Conservation (phyloP, 2,113 vertebrate genomes). For the Macrotis lagotis region DNA sequence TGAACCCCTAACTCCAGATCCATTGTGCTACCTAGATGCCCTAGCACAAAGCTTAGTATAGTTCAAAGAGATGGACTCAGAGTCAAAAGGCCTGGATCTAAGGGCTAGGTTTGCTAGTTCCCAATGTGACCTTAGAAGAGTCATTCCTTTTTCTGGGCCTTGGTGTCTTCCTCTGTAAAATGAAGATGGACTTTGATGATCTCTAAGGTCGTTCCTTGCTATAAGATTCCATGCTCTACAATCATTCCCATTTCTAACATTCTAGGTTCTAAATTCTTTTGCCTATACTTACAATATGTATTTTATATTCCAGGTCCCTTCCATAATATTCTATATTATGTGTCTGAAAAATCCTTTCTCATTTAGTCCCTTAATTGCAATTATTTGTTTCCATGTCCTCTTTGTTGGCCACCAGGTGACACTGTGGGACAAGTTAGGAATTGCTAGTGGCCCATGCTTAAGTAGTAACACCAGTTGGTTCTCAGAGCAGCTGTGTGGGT, state of each 20-base stretch:
- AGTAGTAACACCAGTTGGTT: background rate
- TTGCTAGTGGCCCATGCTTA: background rate
- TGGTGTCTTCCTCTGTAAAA: no score
- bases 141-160: no score
- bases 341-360: background rate
- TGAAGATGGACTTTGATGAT: no score
- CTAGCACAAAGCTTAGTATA: no score
- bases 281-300: background rate
- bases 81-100: no score
- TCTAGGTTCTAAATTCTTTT: background rate
- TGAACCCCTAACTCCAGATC: no score
- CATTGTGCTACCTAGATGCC: no score
- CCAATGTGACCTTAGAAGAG: no score
- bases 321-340: background rate
- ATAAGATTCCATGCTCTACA: background rate
- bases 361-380: background rate
- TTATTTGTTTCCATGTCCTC: background rate
- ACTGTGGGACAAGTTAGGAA: background rate
- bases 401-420: background rate
- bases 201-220: conserved; percentile 72
- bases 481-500: background rate
- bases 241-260: no score
- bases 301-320: background rate
- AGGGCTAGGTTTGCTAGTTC: no score
- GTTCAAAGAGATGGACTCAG: no score